Evolutionary conservation across 2,888 invertebrate genomes (phyloP).

Genomic region (Aleiodes leptofemur): DNA sequence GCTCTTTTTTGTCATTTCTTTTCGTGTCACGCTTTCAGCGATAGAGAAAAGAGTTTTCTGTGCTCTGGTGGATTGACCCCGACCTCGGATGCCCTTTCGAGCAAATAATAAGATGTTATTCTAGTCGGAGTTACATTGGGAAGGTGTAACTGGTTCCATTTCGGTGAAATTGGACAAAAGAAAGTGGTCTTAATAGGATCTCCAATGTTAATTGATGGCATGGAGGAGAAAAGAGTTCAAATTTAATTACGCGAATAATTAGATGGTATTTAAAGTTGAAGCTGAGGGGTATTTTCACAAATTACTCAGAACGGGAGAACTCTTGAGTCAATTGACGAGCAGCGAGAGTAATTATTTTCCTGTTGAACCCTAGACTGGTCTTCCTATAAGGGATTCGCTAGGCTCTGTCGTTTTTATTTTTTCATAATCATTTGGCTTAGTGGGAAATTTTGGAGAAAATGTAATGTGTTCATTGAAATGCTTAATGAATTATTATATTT

Average conservation of each 20-base stretch:
- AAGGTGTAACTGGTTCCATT: too few species aligned
- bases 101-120: constrained; percentile 34
- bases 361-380: too few species aligned
- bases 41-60: constrained; percentile 8
- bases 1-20: background rate
- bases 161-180: background rate
- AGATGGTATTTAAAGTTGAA: background rate
- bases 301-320: background rate
- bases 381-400: too few species aligned
- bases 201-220: background rate
- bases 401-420: too few species aligned
- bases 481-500: too few species aligned
- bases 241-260: constrained; percentile 11
- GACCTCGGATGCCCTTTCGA: constrained; percentile 27
- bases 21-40: constrained; percentile 1
- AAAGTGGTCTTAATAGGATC: constrained; percentile 1
- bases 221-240: background rate
- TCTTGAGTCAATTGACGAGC: constrained; percentile 10
- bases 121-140: constrained; percentile 11
- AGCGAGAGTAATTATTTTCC: background rate
- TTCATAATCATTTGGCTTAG: too few species aligned
- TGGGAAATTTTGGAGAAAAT: too few species aligned
- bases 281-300: constrained; percentile 12
- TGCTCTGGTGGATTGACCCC: constrained; percentile 36
- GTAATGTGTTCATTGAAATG: too few species aligned